Base-by-base conservation (phyloP, 2,113 vertebrate species). In the Brachyhypopomus gauderio region DNA sequence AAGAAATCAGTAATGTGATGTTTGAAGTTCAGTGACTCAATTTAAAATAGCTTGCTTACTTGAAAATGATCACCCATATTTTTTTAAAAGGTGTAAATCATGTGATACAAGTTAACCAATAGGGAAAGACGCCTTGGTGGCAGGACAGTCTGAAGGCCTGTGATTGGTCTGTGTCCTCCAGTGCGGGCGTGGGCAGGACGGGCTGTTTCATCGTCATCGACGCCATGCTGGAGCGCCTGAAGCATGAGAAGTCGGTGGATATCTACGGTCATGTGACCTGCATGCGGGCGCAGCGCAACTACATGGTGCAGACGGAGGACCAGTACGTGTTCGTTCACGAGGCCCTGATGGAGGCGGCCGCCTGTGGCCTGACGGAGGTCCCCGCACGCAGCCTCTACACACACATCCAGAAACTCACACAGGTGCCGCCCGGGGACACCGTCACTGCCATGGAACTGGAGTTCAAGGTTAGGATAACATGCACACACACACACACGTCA, bases 261-360 rank as follows among this genome's bases (percentile, higher is more conserved):
- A 94, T 98, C 88, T 98, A 98, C 0, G 97, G 97, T 75, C 95
- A 98, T 0, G 96, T 99, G 92, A 99, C 96, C 0, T 97, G 96
- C 90, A 98, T 99, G 95, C 94, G 98, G 11, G 93, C 98, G 0
- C 97, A 99, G 92, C 94, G 98, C 82, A 99, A 99, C 93, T 99
- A 99, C 91, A 99, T 98, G 97, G 97, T 99, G 64, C 97, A 99
- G 92, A 99, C 97, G 0, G 96, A 98, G 90, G 97, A 99, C 89
- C 98, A 99, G 86, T 99, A 99, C 52, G 92, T 97, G 85, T 99
- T 99, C 90, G 97, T 99, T 87, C 96, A 99, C 0, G 96, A 98
- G 86, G 96, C 96, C 3, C 92, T 99, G 88, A 93, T 98, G 80
- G 98, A 99, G 88, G 96, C 96, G 0, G 95, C 95, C 81, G 90